Base-by-base conservation (phyloP, 2,888 invertebrate genomes). In the Zelleria hepariella region DNA sequence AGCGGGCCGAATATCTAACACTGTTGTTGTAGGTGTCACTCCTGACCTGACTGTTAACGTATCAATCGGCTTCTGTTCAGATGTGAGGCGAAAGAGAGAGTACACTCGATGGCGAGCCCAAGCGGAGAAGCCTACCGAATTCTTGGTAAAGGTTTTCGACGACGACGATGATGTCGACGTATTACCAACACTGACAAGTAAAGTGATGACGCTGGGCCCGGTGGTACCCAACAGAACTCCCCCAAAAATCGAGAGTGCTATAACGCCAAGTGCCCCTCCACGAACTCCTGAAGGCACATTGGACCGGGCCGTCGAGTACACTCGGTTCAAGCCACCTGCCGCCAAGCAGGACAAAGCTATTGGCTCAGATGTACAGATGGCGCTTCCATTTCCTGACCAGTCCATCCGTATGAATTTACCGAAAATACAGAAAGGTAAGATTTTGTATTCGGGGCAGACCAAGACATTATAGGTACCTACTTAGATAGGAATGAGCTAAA, bases 61-160 rank as follows among this genome's bases (percentile, higher is more conserved):
- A n/a, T n/a, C n/a, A n/a, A n/a, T 10, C 18, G 20, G 18, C 21
- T 47, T 62, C 8, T 53, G 70, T 64, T 55, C 62, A 82, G 82
- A 67, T 65, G 67, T 74, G 62, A 80, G 87, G 20, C 69, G 73
- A 48, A 87, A 85, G 72, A 78, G 87, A 64, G 76, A 79, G 10
- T 88, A 88, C 57, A 87, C 84, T 15, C 74, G 88, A 64, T 88
- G 87, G 87, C 72, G 68, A 60, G 68, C 74, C 26, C 80, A 78
- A 64, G 60, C 68, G 63, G 77, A 75, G 58, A 74, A 77, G 1
- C 76, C 82, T 53, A 73, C 72, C 60, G 82, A 86, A 64, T 88
- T 88, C 62, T 70, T 88, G 62, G 85, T 88, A n/a, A 82, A 87
- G 71, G 80, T 88, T 62, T 77, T 86, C 60, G 88, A 88, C 62